Conservation (phyloP, 2,888 invertebrate species). For the Anoplius nigerrimus region DNA sequence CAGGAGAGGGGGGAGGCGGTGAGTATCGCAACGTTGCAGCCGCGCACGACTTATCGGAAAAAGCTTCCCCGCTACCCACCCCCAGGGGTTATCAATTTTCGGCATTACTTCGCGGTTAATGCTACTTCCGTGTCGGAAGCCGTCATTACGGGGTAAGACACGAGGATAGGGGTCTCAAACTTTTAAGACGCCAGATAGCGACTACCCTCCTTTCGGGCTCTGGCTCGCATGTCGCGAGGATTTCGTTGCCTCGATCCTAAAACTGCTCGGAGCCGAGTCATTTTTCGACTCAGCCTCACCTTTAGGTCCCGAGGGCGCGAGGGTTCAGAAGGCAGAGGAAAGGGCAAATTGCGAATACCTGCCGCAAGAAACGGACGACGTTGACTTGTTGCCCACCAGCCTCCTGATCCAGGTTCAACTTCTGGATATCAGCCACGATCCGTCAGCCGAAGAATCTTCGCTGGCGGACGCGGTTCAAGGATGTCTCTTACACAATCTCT, state of each 20-base stretch:
- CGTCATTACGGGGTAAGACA: no score
- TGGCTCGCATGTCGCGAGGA: no score
- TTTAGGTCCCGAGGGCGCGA: not conserved
- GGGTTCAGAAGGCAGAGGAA: not conserved
- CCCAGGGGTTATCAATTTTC: conserved; percentile 2
- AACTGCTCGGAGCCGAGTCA: not conserved
- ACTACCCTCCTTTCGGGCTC: no score
- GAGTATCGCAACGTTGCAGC: conserved; percentile 35
- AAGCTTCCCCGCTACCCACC: conserved; percentile 26
- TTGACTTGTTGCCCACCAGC: no score
- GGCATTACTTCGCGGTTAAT: not conserved
- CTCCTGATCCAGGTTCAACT: no score
- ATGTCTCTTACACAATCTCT: conserved; percentile 36
- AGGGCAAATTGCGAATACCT: no score
- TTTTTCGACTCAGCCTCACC: not conserved
- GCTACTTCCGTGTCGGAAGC: not conserved
- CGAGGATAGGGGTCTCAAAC: no score
- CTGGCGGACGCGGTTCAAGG: no score
- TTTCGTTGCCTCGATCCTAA: no score
- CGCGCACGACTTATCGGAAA: conserved; percentile 28
- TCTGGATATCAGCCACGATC: conserved; percentile 35
- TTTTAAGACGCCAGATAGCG: no score
- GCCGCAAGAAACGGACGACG: no score
- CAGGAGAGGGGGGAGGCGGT: not conserved
- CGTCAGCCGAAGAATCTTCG: conserved; percentile 30